phyloP scores from a whole-genome alignment of 1,140 invertebrate species.

The Bombus superbus region DNA sequence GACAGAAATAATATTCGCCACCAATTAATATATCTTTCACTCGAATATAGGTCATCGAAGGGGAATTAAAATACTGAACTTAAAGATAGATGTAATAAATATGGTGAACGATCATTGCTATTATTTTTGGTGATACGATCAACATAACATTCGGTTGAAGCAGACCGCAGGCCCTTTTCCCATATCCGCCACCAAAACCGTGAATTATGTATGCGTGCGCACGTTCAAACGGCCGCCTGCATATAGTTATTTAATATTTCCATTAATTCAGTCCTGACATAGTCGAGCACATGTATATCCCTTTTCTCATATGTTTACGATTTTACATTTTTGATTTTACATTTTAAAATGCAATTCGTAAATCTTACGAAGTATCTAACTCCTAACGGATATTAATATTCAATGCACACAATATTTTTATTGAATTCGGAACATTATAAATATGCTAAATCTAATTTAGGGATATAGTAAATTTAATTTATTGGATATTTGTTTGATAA shows the following conservation, averaged over 20 bases:
- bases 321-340: background rate
- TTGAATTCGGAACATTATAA: too few species aligned
- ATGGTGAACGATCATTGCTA: background rate
- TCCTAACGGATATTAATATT: background rate
- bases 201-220: constrained; percentile 50
- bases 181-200: constrained; percentile 13
- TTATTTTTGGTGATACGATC: constrained; percentile 15
- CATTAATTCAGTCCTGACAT: constrained; percentile 20
- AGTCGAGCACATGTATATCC: background rate
- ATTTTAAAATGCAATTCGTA: constrained; percentile 1
- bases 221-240: background rate
- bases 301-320: background rate
- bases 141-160: background rate
- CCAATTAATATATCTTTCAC: background rate
- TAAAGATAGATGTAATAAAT: constrained; percentile 2
- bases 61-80: background rate
- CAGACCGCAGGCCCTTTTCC: constrained; percentile 17
- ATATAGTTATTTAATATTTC: constrained; percentile 36
- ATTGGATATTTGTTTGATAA: background rate
- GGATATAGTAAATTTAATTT: background rate
- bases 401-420: background rate
- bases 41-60: background rate
- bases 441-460: background rate
- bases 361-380: background rate
- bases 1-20: background rate